These are phyloP conservation scores for Sorex maritimensis DNA, from an alignment of 2,797 vertebrate species.

Conservation along the genomic window DNA sequence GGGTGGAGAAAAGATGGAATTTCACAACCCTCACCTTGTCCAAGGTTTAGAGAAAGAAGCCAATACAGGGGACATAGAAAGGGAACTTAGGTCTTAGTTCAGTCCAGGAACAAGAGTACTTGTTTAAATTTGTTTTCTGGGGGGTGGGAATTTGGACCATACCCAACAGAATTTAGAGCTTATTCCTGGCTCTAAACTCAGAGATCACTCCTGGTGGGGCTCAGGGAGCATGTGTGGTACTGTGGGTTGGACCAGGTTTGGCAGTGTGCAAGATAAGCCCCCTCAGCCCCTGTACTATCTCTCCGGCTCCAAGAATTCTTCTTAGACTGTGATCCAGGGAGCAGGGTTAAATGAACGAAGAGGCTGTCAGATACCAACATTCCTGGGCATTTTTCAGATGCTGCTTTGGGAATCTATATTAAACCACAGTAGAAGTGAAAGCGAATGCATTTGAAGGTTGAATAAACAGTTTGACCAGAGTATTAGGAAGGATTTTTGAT, in stretches of 20 bases:
- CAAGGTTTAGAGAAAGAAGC: conserved; percentile 6
- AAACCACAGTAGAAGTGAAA: background rate
- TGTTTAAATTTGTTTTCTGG: background rate
- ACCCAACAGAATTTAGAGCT: background rate
- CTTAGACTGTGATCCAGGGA: background rate
- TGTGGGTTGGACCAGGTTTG: too few relatives aligned
- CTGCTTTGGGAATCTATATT: background rate
- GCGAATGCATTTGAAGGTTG: conserved; percentile 16
- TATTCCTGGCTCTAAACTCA: background rate
- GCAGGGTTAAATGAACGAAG: background rate
- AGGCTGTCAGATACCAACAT: background rate
- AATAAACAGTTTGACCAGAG: background rate
- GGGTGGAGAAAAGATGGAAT: background rate
- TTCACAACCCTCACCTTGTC: background rate
- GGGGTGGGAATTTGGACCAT: background rate
- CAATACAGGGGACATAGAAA: background rate
- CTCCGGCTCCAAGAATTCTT: too few relatives aligned
- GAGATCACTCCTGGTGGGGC: background rate
- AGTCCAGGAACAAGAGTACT: background rate
- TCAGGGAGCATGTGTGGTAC: too few relatives aligned
- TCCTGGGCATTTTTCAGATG: too few relatives aligned
- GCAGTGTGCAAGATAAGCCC: too few relatives aligned
- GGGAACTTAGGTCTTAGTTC: background rate
- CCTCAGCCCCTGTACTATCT: too few relatives aligned
- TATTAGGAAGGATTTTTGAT: background rate